Conservation (phyloP, 2,113 vertebrate species). For the Microcebus ravelobensis region DNA sequence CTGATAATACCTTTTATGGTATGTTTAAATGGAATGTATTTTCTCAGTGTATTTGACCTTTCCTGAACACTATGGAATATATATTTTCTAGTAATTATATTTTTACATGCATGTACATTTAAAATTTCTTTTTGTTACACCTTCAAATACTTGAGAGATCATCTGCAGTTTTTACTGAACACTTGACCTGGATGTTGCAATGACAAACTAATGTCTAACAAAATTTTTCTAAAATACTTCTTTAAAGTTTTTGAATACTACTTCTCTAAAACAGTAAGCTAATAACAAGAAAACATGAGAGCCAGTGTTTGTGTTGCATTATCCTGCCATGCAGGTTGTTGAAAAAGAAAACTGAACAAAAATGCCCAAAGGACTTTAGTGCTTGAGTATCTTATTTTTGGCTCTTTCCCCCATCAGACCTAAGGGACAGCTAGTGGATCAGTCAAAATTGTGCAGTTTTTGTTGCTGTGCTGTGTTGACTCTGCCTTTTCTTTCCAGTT, state of each 20-base stretch:
- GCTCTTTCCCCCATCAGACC: not conserved
- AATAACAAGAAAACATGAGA: not conserved
- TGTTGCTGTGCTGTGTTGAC: not conserved
- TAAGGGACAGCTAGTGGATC: constrained; percentile 5
- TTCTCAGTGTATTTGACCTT: not conserved
- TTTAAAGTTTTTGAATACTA: constrained; percentile 28
- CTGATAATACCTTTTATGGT: not conserved
- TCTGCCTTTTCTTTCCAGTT: constrained; percentile 2
- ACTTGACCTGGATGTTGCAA: constrained; percentile 18
- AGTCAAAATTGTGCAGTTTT: not conserved
- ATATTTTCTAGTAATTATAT: constrained; percentile 38
- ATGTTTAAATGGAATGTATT: constrained; percentile 24
- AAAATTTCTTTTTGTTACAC: not conserved
- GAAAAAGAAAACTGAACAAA: constrained; percentile 24
- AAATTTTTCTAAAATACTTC: constrained; percentile 4
- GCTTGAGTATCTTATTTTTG: not conserved
- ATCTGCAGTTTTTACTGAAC: not conserved
- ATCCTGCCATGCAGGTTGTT: not conserved
- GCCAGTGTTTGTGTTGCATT: not conserved
- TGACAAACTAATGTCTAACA: not conserved
- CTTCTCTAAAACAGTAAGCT: constrained; percentile 26
- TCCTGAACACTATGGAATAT: not conserved
- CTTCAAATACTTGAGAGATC: constrained; percentile 26
- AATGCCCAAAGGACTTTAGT: not conserved
- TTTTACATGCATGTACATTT: not conserved